These are phyloP conservation scores for Papilio xuthus DNA, from an alignment of 1,140 invertebrate genomes.

Conservation along the genomic window DNA sequence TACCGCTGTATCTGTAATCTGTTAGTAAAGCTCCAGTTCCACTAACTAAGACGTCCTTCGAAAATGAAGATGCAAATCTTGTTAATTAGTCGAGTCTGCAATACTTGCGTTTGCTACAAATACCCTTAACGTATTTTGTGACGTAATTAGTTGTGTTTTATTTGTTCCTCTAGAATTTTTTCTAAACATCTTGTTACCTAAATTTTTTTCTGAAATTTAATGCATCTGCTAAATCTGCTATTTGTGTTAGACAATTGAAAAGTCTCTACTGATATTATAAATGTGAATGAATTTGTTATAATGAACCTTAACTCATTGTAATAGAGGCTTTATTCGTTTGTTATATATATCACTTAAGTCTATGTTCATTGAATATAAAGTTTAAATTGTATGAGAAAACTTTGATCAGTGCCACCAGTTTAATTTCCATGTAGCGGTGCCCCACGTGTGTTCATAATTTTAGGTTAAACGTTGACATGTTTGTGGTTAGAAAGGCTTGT, in stretches of 20 bases:
- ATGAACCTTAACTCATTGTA: background rate
- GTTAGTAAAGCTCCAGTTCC: background rate
- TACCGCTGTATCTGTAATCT: background rate
- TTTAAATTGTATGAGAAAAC: constrained; percentile 35
- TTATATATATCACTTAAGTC: background rate
- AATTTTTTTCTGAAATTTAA: no score
- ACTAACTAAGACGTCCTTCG: constrained; percentile 2
- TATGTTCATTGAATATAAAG: constrained; percentile 23
- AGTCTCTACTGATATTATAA: background rate
- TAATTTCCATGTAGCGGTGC: constrained; percentile 32
- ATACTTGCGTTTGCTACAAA: background rate
- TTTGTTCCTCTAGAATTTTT: background rate
- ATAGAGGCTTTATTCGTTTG: constrained; percentile 5
- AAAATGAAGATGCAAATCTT: background rate
- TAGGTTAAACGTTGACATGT: constrained; percentile 23
- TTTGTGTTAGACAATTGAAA: background rate
- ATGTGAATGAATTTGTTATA: background rate
- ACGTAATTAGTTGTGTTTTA: background rate
- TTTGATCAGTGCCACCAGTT: constrained; percentile 28
- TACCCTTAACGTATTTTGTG: background rate
- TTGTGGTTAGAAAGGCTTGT: constrained; percentile 18
- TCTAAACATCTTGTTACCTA: background rate
- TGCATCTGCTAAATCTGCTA: no score
- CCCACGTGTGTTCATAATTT: constrained; percentile 27
- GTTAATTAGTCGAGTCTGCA: constrained; percentile 1